Evolutionary conservation across 2,888 invertebrate genomes (phyloP), one percentile per base, ranked within the genome.

Genomic region (Philonicus albiceps): DNA sequence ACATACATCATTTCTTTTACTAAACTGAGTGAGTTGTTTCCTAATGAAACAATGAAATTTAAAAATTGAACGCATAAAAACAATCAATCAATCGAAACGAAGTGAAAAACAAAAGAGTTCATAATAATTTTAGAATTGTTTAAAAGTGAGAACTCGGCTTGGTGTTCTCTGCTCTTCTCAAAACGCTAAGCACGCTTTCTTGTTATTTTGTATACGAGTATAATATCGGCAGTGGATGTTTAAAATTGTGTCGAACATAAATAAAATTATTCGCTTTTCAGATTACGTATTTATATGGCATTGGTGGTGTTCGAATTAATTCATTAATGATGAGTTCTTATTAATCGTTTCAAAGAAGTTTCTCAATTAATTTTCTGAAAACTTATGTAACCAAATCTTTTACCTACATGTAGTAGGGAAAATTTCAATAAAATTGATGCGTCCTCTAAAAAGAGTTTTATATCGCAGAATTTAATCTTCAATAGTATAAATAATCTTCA

Each of bases 161-260:
- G 64, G 3, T 19, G 64, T 22, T 64, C 27, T 0, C 27, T 22
- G 64, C 27, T 64, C 19, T 64, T 22, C 64, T 64, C 64, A 64
- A 64, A 64, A 64, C 22, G 27, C 64, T 8, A 64, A 64, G 64
- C 64, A 64, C 64, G 64, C 27, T 64, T 64, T 64, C 27, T 64
- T 64, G 64, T 64, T 27, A 27, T 78, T n/a, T 78, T 78, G 49
- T 78, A 78, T 27, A 78, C 78, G 78, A 78, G 49, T 78, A 49
- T 78, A 27, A 78, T 78, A 78, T 78, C 78, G 78, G 78, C 78
- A 78, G 78, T 78, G 78, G 49, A 49, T 78, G 30, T 49, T 37
- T 78, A 22, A 78, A 78, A 78, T n/a, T 78, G 49, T 53, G 6
- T 78, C 40, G 22, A 22, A 27, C 40, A 76, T 76, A 22, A 49